phyloP scores from a whole-genome alignment of 2,888 invertebrate species.

The Lordiphosa andalusiaca region DNA sequence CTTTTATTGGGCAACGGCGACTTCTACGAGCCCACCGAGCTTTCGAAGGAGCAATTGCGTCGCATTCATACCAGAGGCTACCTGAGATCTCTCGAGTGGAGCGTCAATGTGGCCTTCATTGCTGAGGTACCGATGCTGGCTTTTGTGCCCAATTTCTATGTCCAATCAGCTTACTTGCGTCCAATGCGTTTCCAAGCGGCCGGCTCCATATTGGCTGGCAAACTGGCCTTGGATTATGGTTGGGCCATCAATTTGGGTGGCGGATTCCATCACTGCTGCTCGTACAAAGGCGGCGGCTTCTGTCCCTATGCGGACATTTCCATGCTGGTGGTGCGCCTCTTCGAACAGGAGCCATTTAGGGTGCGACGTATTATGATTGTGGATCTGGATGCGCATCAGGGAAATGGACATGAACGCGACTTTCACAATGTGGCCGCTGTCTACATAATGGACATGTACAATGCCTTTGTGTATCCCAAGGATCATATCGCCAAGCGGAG shows the following conservation, averaged over 20 bases:
- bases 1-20: conserved; percentile 84
- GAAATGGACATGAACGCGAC: conserved; percentile 93
- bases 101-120: conserved; percentile 88
- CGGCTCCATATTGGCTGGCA: conserved; percentile 89
- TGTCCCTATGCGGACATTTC: conserved; percentile 95
- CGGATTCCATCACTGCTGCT: conserved; percentile 94
- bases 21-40: conserved; percentile 86
- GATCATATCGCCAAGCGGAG: conserved; percentile 88
- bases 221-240: conserved; percentile 89
- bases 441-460: conserved; percentile 94
- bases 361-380: conserved; percentile 90
- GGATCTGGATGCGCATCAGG: conserved; percentile 96
- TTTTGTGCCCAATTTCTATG: conserved; percentile 87
- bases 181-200: conserved; percentile 92
- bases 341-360: conserved; percentile 81
- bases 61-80: conserved; percentile 89
- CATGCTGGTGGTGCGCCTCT: conserved; percentile 86
- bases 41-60: conserved; percentile 86
- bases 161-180: conserved; percentile 87
- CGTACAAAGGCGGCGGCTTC: conserved; percentile 89
- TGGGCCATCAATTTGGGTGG: conserved; percentile 95
- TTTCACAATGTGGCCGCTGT: conserved; percentile 86
- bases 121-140: conserved; percentile 89
- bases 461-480: conserved; percentile 89
- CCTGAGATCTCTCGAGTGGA: conserved; percentile 87